These are phyloP conservation scores for Neogobius melanostomus DNA, from an alignment of 2,113 vertebrate species.

Conservation along the genomic window DNA sequence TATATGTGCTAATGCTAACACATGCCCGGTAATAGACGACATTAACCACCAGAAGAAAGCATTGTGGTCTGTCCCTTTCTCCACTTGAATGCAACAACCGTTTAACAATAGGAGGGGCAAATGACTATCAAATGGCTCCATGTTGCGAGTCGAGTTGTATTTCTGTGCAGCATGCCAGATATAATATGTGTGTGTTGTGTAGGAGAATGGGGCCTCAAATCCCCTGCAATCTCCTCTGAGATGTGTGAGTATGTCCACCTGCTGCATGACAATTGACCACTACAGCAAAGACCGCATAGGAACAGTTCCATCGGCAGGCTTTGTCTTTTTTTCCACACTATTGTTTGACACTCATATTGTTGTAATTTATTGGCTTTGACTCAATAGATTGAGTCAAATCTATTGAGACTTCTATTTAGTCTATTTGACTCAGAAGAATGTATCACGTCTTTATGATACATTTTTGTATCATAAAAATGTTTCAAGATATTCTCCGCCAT, in stretches of 20 bases:
- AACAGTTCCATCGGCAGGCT: slow-evolving; percentile 26
- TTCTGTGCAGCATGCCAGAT: slow-evolving; percentile 42
- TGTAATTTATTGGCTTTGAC: no score
- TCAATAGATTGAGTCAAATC: no score
- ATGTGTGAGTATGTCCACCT: slow-evolving; percentile 55
- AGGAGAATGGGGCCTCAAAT: slow-evolving; percentile 53
- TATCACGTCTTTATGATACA: no score
- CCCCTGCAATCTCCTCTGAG: slow-evolving; percentile 68
- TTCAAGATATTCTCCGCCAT: no score
- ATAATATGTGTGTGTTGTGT: slow-evolving; percentile 32
- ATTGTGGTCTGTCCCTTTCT: not conserved
- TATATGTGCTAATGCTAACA: slow-evolving; percentile 60
- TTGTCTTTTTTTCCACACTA: not conserved
- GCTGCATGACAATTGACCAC: slow-evolving; percentile 67
- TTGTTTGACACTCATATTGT: not conserved
- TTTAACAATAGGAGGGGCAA: not conserved
- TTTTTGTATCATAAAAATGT: no score
- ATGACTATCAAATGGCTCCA: slow-evolving; percentile 13
- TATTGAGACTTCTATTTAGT: no score
- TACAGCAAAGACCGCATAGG: slow-evolving; percentile 30
- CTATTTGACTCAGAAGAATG: no score
- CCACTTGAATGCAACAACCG: not conserved
- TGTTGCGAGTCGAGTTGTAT: slow-evolving; percentile 19
- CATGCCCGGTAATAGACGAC: slow-evolving; percentile 39
- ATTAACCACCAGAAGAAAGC: slow-evolving; percentile 31